These are phyloP conservation scores for Axea sp. DNA, from an alignment of 2,888 invertebrate species.

Conservation along the genomic window DNA sequence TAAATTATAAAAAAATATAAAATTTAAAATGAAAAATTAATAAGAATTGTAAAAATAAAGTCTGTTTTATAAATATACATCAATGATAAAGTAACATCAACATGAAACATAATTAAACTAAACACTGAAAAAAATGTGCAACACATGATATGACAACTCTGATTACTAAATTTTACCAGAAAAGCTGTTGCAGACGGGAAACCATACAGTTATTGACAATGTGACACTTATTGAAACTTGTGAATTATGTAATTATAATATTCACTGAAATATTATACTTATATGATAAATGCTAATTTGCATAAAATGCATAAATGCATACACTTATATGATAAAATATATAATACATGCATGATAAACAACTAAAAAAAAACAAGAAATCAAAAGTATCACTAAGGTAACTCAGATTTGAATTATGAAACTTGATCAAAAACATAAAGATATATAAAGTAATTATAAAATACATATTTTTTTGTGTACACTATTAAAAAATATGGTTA, in stretches of 20 bases:
- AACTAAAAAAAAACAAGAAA: neutral
- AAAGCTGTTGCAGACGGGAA: slow-evolving; percentile 52
- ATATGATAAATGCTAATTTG: too few relatives aligned
- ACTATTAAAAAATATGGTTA: neutral
- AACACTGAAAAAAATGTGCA: slow-evolving; percentile 4
- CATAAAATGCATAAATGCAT: slow-evolving; percentile 5
- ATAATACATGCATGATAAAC: neutral
- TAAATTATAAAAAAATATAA: too few relatives aligned
- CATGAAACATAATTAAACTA: neutral
- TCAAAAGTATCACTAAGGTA: slow-evolving; percentile 40
- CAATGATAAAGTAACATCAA: neutral
- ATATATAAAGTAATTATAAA: neutral
- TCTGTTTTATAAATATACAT: neutral
- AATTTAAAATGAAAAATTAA: too few relatives aligned
- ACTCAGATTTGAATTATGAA: slow-evolving; percentile 33
- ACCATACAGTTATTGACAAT: slow-evolving; percentile 62
- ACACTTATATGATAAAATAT: slow-evolving; percentile 1
- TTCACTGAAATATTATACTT: neutral
- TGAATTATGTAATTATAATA: slow-evolving; percentile 27
- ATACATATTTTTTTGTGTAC: neutral
- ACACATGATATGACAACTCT: slow-evolving; percentile 38
- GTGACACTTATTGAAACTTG: slow-evolving; percentile 56
- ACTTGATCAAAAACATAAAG: neutral
- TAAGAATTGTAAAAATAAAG: too few relatives aligned
- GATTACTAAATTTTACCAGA: slow-evolving; percentile 48